These are phyloP conservation scores for Phanerotoma sp. DNA, from an alignment of 2,888 invertebrate genomes.

Conservation along the genomic window DNA sequence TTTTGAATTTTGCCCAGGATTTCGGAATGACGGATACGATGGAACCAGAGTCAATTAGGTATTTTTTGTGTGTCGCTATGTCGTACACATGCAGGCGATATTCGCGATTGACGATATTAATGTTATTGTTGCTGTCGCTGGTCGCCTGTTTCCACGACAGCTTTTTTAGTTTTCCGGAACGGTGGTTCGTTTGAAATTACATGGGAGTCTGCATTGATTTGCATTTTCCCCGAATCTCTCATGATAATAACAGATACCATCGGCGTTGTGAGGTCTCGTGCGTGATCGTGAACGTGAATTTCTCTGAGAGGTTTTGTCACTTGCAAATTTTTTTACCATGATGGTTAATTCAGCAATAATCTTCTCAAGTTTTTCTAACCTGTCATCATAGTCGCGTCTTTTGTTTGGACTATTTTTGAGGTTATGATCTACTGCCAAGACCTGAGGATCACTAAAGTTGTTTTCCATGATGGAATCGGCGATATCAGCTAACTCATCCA, in stretches of 20 bases:
- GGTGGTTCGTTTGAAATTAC: background rate
- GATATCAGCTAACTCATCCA: slow-evolving; percentile 18
- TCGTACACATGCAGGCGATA: slow-evolving; percentile 11
- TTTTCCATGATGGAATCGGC: slow-evolving; percentile 21
- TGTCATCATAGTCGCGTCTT: background rate
- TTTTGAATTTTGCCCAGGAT: background rate
- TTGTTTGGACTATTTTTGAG: background rate
- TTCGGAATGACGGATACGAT: slow-evolving; percentile 21
- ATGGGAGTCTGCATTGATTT: background rate
- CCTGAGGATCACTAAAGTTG: background rate
- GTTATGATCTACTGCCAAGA: background rate
- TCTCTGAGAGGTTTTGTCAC: background rate
- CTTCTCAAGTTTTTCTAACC: background rate
- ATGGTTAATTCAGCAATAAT: background rate
- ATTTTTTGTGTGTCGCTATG: background rate
- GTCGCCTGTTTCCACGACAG: slow-evolving; percentile 2
- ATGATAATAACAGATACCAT: slow-evolving; percentile 20
- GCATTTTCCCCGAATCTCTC: slow-evolving; percentile 1
- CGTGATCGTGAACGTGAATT: background rate
- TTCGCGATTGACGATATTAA: too few species aligned
- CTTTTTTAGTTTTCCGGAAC: slow-evolving; percentile 13
- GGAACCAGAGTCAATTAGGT: slow-evolving; percentile 31
- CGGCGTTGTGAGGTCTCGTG: background rate
- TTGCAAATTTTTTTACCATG: background rate
- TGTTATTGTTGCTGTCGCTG: slow-evolving; percentile 3